These are phyloP conservation scores for Hemaris fuciformis DNA, from an alignment of 2,888 invertebrate genomes.

Conservation along the genomic window DNA sequence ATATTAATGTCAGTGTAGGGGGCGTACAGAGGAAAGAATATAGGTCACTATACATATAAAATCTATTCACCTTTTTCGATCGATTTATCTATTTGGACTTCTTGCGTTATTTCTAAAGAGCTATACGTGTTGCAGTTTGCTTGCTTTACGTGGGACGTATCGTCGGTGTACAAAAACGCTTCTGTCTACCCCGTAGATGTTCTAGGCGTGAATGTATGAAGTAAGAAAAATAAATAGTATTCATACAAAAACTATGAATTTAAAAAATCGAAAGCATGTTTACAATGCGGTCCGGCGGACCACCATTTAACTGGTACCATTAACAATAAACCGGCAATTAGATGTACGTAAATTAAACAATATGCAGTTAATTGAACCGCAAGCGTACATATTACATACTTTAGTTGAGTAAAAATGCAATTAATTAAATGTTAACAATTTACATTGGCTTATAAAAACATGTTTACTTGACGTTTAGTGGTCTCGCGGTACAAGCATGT, in stretches of 20 bases:
- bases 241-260: neutral
- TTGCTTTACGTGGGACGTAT: too few species aligned
- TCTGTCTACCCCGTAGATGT: too few species aligned
- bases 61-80: too few species aligned
- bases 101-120: too few species aligned
- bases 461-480: too few species aligned
- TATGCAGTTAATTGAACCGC: neutral
- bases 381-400: neutral
- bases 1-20: constrained; percentile 42
- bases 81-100: too few species aligned
- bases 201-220: neutral
- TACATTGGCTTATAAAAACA: too few species aligned
- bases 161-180: too few species aligned
- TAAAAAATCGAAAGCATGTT: neutral
- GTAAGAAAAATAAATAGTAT: neutral
- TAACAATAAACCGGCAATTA: neutral
- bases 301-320: constrained; percentile 9
- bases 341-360: neutral
- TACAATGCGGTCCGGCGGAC: neutral
- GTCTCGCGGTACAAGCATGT: too few species aligned
- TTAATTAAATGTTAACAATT: too few species aligned
- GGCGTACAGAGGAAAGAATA: constrained; percentile 2
- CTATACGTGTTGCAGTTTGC: too few species aligned
- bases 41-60: too few species aligned
- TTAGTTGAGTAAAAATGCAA: neutral